A percentile compares a stretch with the other conserved stretches of the same genome.
These are phyloP conservation scores for Spodoptera litura DNA, from an alignment of 1,140 invertebrate genomes.

Conservation along the genomic window DNA sequence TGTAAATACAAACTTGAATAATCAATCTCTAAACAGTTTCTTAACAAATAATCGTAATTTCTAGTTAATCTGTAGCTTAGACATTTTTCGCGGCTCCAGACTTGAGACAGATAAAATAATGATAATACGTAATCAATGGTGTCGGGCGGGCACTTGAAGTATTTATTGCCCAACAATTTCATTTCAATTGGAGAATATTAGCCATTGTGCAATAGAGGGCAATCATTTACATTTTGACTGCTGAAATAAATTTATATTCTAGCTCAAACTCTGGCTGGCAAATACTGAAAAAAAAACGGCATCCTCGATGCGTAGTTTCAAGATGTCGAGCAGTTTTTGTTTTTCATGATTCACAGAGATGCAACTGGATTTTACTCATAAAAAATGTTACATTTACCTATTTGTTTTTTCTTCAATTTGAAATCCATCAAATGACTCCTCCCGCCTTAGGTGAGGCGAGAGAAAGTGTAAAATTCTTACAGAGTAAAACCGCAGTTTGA, in stretches of 20 bases:
- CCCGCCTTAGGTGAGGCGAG: no score
- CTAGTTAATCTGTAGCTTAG: conserved; percentile 1
- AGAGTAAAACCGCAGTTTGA: no score
- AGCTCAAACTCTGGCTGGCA: no score
- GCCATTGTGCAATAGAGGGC: conserved; percentile 30
- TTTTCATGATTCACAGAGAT: no score
- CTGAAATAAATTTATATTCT: neutral
- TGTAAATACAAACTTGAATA: neutral
- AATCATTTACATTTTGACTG: conserved; percentile 23
- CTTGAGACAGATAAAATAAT: conserved; percentile 31
- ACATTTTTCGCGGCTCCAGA: conserved; percentile 14
- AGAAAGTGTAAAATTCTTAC: no score
- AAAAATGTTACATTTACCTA: no score
- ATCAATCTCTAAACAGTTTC: conserved; percentile 4
- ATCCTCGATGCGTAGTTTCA: no score
- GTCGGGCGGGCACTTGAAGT: conserved; percentile 35
- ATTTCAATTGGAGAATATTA: conserved; percentile 26
- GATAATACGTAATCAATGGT: conserved; percentile 29
- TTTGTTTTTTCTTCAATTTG: no score
- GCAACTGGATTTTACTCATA: no score
- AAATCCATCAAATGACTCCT: no score
- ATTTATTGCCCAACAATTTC: conserved; percentile 20
- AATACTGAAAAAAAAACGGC: no score
- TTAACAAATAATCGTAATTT: conserved; percentile 25
- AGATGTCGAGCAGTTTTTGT: no score